Evolutionary conservation across 2,888 invertebrate genomes (phyloP).

Genomic region (Ectemnius cavifrons): DNA sequence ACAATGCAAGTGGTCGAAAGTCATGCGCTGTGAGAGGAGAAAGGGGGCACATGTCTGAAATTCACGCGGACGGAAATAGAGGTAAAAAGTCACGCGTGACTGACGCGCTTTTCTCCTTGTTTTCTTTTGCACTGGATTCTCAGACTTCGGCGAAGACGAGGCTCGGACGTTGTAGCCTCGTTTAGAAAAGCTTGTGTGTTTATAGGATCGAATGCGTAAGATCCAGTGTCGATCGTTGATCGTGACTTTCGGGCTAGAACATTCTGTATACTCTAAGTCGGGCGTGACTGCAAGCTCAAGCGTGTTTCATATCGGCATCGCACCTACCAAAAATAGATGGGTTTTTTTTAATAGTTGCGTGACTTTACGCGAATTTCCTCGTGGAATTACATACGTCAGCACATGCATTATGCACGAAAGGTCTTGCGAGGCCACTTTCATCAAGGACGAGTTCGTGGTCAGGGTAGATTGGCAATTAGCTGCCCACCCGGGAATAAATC

Average conservation of each 20-base stretch:
- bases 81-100: conserved; percentile 14
- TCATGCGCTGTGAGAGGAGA: not conserved
- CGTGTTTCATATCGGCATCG: conserved; percentile 16
- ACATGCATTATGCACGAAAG: conserved; percentile 6
- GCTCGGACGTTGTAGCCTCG: no score
- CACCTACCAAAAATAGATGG: conserved; percentile 26
- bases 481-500: not conserved
- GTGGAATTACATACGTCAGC: not conserved
- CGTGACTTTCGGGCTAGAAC: not conserved
- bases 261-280: not conserved
- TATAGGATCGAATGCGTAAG: not conserved
- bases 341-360: conserved; percentile 20
- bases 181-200: no score
- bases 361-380: conserved; percentile 15
- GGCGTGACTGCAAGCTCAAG: conserved; percentile 24
- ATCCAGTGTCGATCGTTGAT: not conserved
- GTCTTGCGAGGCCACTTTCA: not conserved
- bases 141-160: conserved; percentile 12
- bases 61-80: conserved; percentile 31
- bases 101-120: conserved; percentile 7
- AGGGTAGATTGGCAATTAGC: not conserved
- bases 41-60: conserved; percentile 21
- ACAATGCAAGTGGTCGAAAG: no score
- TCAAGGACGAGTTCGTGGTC: not conserved
- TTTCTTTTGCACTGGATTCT: conserved; percentile 16